phyloP scores from a whole-genome alignment of 2,797 vertebrate genomes.

The Coregonus suidteri region DNA sequence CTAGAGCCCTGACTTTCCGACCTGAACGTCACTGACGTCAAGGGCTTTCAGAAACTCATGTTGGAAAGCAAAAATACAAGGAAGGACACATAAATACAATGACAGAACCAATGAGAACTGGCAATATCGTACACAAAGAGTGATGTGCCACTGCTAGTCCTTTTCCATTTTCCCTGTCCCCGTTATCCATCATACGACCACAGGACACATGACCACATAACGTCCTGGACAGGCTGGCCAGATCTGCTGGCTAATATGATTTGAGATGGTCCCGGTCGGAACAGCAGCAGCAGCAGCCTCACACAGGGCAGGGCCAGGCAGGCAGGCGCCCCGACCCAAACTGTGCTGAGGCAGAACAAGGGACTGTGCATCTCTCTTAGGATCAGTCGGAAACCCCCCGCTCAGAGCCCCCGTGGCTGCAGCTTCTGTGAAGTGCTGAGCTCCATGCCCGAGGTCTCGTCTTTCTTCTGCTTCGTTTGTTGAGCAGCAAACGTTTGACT shows the following conservation, averaged over 20 bases:
- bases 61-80: neutral
- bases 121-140: neutral
- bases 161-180: neutral
- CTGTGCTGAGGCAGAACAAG: conserved; percentile 1
- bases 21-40: no score
- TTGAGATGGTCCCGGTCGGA: neutral
- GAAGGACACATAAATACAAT: neutral
- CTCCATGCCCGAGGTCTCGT: neutral
- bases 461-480: neutral
- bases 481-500: neutral
- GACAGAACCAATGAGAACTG: neutral
- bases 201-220: neutral
- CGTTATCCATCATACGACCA: conserved; percentile 5
- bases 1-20: no score
- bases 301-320: neutral
- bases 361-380: neutral
- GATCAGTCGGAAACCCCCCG: neutral
- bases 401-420: neutral
- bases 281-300: neutral
- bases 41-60: neutral
- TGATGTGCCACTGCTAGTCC: neutral
- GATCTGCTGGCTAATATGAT: neutral
- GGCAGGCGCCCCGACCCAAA: neutral
- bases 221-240: neutral
- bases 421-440: neutral